Evolutionary conservation across 2,797 vertebrate genomes (phyloP).

Genomic region (Sibirionetta formosa): DNA sequence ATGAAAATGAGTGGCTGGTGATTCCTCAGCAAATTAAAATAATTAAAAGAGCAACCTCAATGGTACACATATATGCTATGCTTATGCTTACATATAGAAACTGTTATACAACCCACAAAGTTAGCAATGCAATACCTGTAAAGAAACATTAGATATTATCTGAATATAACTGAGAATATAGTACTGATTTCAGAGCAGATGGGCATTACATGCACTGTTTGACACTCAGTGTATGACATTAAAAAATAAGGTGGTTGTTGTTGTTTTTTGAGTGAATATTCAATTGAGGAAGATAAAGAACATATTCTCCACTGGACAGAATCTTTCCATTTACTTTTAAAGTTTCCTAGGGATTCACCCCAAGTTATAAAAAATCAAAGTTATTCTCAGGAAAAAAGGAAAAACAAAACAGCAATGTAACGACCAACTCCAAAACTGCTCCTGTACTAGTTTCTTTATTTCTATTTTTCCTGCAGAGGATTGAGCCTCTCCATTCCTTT

Average conservation of each 20-base stretch:
- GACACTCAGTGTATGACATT: background rate
- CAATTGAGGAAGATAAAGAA: background rate
- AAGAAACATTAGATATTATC: background rate
- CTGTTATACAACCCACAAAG: background rate
- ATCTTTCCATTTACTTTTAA: background rate
- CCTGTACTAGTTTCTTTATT: background rate
- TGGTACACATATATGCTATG: accelerated
- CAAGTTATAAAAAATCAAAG: background rate
- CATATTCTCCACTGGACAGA: background rate
- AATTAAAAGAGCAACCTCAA: background rate
- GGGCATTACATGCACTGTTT: background rate
- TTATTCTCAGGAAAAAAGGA: background rate
- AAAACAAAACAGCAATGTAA: background rate
- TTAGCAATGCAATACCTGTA: background rate
- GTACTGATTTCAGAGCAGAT: background rate
- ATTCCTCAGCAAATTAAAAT: background rate
- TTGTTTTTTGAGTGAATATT: background rate
- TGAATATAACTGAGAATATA: background rate
- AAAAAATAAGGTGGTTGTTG: background rate
- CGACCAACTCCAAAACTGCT: background rate
- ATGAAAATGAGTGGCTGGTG: background rate
- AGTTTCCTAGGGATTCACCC: background rate
- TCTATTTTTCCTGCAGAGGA: background rate
- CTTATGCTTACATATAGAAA: background rate
- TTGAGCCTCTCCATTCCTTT: background rate